Evolutionary conservation across 1,140 invertebrate species (phyloP).

Genomic region (Camponotus floridanus): DNA sequence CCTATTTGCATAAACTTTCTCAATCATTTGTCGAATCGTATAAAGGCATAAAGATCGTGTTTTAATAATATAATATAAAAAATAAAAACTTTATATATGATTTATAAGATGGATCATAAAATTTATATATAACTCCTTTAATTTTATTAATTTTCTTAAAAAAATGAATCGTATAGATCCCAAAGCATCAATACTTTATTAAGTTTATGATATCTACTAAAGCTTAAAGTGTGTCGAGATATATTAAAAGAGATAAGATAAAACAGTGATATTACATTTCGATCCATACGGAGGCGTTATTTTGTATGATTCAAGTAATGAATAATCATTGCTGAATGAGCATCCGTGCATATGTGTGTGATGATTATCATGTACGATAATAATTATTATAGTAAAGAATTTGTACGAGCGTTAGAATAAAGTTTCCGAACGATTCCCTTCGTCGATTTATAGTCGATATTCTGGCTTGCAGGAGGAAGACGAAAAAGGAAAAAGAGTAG

Average conservation of each 20-base stretch:
- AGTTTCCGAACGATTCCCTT: slow-evolving; percentile 23
- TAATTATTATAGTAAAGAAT: slow-evolving; percentile 4
- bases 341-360: background rate
- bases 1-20: background rate
- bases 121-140: too few relatives aligned
- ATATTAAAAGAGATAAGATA: background rate
- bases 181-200: background rate
- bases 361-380: background rate
- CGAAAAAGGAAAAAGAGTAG: slow-evolving; percentile 62
- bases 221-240: background rate
- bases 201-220: background rate
- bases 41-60: too few relatives aligned
- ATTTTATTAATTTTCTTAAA: too few relatives aligned
- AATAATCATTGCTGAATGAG: background rate
- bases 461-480: slow-evolving; percentile 54
- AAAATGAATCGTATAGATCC: background rate
- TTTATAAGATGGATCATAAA: too few relatives aligned
- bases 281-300: too few relatives aligned
- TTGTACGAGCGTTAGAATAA: slow-evolving; percentile 8
- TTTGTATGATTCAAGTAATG: background rate
- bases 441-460: slow-evolving; percentile 71
- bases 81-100: background rate
- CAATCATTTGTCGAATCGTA: background rate
- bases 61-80: background rate
- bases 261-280: background rate